Evolutionary conservation across 2,888 invertebrate genomes (phyloP).

Genomic region (Epistrophella euchroma): DNA sequence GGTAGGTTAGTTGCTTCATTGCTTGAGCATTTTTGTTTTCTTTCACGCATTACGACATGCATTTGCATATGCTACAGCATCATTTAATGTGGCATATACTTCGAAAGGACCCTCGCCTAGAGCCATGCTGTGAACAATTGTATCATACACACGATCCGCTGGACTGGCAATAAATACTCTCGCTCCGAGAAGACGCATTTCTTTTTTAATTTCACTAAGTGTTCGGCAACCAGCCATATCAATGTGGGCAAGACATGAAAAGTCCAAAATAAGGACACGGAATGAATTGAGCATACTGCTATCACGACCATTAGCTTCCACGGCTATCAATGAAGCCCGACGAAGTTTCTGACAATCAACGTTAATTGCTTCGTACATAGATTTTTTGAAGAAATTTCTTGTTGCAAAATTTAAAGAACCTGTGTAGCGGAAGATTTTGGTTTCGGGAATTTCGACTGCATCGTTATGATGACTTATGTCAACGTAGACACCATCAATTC

Average conservation of each 20-base stretch:
- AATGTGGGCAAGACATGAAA: conserved; percentile 87
- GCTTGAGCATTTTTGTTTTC: too few species aligned
- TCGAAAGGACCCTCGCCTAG: conserved; percentile 83
- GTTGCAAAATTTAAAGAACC: conserved; percentile 89
- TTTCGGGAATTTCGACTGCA: conserved; percentile 86
- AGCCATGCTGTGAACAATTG: conserved; percentile 82
- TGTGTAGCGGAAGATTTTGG: conserved; percentile 88
- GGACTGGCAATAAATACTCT: conserved; percentile 86
- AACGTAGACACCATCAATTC: conserved; percentile 88
- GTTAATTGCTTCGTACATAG: conserved; percentile 85
- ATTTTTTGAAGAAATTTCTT: conserved; percentile 85
- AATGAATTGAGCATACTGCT: conserved; percentile 76
- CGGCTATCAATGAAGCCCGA: conserved; percentile 66
- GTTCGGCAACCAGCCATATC: conserved; percentile 87
- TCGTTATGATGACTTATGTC: conserved; percentile 87
- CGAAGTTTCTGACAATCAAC: conserved; percentile 83
- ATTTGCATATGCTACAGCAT: conserved; percentile 85
- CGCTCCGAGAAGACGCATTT: conserved; percentile 85
- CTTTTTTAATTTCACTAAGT: conserved; percentile 85
- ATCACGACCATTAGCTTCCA: conserved; percentile 66
- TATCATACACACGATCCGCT: conserved; percentile 84
- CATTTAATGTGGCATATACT: conserved; percentile 87
- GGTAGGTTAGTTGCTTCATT: conserved; percentile 14
- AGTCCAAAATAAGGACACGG: conserved; percentile 85
- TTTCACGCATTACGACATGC: conserved; percentile 79